Evolutionary conservation across 2,113 vertebrate genomes (phyloP), one percentile per base, ranked within the genome.

Genomic region (Equus quagga): DNA sequence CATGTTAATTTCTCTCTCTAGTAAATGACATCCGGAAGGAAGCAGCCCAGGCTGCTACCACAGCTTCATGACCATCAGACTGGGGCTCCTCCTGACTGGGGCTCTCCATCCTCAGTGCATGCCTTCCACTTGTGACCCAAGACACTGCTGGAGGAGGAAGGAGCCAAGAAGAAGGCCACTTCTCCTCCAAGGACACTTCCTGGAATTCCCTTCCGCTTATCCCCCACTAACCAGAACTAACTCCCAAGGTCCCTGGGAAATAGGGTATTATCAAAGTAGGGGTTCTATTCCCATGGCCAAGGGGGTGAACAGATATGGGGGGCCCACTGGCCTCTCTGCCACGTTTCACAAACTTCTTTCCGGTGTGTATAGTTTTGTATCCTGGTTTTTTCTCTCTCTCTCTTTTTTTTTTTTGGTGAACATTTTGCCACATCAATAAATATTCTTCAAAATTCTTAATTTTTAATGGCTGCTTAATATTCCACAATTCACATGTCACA

Each of bases 401-500:
- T 10, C 60, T 88, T 62, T 87, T 76, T 33, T 54, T 49, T 60
- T 78, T 90, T 54, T n/a, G 44, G 73, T 62, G 64, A 93, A 49
- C 23, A 87, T 75, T 83, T 88, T 11, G 28, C 51, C 33, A 31
- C 51, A 21, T 64, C 44, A 67, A 41, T 87, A 79, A 75, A 92
- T 58, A 41, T 5, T 73, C 46, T 80, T 95, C 7, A 84, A 84
- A 62, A 88, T 65, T 73, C 67, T 75, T 82, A 10, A 12, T 49
- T 86, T 67, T 85, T 80, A 91, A 87, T 6, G 9, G 33, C 70
- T 96, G 81, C 81, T 67, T 78, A 31, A 85, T 60, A 75, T 44
- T 36, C 64, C 49, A 23, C 72, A 15, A 21, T 18, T 28, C 6
- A 9, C 14, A 58, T 2, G 1, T 58, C 58, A 2, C 51, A 70